Evolutionary conservation across 2,888 invertebrate genomes (phyloP), one percentile per base, ranked within the genome.

Genomic region (Molanna angustata): DNA sequence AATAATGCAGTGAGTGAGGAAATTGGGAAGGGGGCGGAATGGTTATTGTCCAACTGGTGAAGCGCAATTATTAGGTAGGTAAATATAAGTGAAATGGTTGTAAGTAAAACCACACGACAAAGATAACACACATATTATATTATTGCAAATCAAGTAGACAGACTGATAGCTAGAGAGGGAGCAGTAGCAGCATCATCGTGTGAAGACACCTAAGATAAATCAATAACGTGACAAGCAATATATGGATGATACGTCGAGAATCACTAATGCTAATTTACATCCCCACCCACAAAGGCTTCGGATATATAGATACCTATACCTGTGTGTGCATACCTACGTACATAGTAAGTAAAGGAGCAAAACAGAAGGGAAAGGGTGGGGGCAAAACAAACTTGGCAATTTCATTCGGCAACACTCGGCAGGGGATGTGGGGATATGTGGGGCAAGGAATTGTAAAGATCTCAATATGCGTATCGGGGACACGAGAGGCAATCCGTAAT

Each of bases 391-490:
- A 56, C 56, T 56, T 52, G 52, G 56, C 56, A 56, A 56, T 56
- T 56, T 56, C 56, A 44, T 49, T 50, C 50, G 50, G 43, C 45
- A 33, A 45, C 45, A 45, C 20, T 45, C 45, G 45, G 33, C 4
- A 35, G 18, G 45, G 35, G 14, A 22, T 11, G 22, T 35, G 17
- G 39, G 17, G 16, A 17, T 35, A 9, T 21, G 17, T 9, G 33
- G 48, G 48, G 43, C 32, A 52, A 32, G 52, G 22, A 47, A 48
- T 47, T 39, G 48, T 37, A 39, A 35, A 40, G 39, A 44, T 49
- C 54, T 53, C 56, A 53, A 56, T 56, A 56, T 56, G 56, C 56
- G 56, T 45, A 49, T 54, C 49, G 49, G 54, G 40, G 50, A n/a
- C 37, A 14, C 6, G 33, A 16, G 41, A 50, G 46, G 42, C 21